phyloP scores from a whole-genome alignment of 2,888 invertebrate species.

The Digitonthophagus gazella region DNA sequence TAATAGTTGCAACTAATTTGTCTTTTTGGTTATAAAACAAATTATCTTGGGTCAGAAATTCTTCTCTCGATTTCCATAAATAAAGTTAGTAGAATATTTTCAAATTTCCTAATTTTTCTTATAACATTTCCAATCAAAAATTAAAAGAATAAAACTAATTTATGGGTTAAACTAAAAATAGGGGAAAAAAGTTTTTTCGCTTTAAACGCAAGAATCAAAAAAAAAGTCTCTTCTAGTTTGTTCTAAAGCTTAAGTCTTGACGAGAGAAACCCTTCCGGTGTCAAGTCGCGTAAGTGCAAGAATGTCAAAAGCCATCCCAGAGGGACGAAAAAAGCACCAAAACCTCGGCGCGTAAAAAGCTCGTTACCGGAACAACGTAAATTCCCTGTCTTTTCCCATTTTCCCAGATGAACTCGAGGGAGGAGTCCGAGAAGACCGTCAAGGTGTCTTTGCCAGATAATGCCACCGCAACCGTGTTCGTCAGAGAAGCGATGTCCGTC shows the following conservation, averaged over 20 bases:
- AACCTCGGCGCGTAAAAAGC: neutral
- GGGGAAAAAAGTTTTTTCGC: neutral
- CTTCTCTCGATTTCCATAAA: too few species aligned
- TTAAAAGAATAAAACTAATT: too few species aligned
- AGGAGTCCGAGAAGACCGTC: slow-evolving; percentile 83
- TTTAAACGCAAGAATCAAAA: neutral
- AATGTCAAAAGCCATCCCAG: neutral
- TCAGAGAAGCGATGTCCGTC: slow-evolving; percentile 90
- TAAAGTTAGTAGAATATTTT: too few species aligned
- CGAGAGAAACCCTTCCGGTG: neutral
- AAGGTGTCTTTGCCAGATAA: slow-evolving; percentile 89
- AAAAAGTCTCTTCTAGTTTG: neutral
- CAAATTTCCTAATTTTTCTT: too few species aligned
- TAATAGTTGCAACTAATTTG: too few species aligned
- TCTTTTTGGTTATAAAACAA: too few species aligned
- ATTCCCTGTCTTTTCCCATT: slow-evolving; percentile 20
- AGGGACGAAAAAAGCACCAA: neutral
- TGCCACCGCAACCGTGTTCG: slow-evolving; percentile 76
- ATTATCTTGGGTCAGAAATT: too few species aligned
- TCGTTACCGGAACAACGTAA: neutral
- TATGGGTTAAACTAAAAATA: too few species aligned
- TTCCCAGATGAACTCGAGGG: slow-evolving; percentile 78
- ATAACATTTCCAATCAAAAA: too few species aligned
- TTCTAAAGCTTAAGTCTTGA: neutral
- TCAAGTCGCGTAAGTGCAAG: neutral